Evolutionary conservation across 2,113 vertebrate genomes (phyloP), one percentile per base, ranked within the genome.

Genomic region (Scomber scombrus): DNA sequence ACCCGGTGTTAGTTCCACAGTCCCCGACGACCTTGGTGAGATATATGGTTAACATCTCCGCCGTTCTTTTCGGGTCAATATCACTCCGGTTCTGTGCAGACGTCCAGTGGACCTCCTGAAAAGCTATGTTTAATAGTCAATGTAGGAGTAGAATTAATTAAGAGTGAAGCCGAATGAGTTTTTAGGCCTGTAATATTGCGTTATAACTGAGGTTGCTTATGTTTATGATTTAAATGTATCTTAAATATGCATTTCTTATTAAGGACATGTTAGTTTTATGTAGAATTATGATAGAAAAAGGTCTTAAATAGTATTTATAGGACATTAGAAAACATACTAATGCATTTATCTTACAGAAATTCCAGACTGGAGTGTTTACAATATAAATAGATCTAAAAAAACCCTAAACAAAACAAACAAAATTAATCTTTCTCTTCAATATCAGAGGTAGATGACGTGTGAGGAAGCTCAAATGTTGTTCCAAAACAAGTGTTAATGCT

Each of bases 1-100:
- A 87, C 68, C 80, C 29, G 46, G 21, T 81, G 82, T 88, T 87
- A 80, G 77, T 84, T 83, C 88, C 75, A 73, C 29, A 18, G 66
- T 88, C 81, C 75, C 82, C 29, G 57, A 82, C 49, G 84, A 92
- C 91, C 90, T 91, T 89, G 85, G 56, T 73, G 81, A 63, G 80
- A 75, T 78, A 19, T 49, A 65, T 7, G 47, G 46, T 87, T 71
- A 64, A 65, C 71, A 52, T 81, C 72, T 82, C 64, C 43, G 56
- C 12, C 14, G 64, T 72, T 85, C 58, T 78, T n/a, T 75, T 46
- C 52, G 19, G 58, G 64, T 82, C 9, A 12, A 78, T 50, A 60
- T 31, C 19, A 65, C 40, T 75, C 68, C 7, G 19, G 13, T 68
- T 75, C 47, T 81, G 15, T 29, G 50, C 74, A 78, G 83, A 80